A percentile compares a stretch with the other conserved stretches of the same genome.
Evolutionary conservation across 1,140 invertebrate genomes (phyloP).

Genomic region (Solenopsis invicta): DNA sequence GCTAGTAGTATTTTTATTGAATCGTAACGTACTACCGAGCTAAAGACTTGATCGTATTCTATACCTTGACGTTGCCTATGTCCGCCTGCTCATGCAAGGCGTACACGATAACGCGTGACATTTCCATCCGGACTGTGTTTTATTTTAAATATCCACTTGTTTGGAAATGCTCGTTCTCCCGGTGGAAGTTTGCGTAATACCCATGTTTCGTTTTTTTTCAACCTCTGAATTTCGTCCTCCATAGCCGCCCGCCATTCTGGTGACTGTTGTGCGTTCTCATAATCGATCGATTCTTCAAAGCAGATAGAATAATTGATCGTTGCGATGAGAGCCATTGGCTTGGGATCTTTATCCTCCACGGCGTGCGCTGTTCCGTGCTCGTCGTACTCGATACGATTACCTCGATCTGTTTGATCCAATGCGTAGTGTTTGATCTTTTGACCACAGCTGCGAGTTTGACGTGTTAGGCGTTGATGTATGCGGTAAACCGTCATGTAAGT

Average conservation of each 20-base stretch:
- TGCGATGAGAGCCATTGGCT: neutral
- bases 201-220: neutral
- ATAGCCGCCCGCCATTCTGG: neutral
- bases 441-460: neutral
- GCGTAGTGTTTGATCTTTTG: neutral
- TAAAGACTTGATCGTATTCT: neutral
- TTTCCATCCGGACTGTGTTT: neutral
- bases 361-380: too few species aligned
- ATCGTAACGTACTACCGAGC: neutral
- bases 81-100: neutral
- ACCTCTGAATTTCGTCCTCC: neutral
- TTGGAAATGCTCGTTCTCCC: neutral
- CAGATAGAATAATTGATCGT: neutral
- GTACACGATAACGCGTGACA: neutral
- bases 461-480: neutral
- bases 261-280: neutral
- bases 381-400: neutral
- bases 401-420: neutral
- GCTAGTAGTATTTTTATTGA: neutral
- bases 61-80: neutral
- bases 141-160: neutral
- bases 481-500: neutral
- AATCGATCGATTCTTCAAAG: neutral
- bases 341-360: neutral
- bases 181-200: neutral